phyloP scores from a whole-genome alignment of 1,140 invertebrate genomes.

The Atta colombica region DNA sequence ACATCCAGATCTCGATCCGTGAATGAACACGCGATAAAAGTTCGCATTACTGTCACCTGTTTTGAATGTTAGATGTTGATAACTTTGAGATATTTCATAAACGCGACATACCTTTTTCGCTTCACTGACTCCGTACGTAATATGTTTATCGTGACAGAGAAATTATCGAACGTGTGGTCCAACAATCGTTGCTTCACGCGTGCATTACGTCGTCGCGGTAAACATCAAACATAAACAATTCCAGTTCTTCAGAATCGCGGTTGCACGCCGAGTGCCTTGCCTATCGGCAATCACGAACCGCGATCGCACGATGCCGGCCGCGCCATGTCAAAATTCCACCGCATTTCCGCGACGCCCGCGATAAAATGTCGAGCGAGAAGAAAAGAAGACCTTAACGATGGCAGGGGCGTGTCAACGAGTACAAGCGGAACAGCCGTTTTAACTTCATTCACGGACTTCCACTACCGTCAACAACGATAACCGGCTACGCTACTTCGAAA shows the following conservation, averaged over 20 bases:
- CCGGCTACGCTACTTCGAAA: background rate
- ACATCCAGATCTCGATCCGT: background rate
- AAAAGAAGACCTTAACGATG: constrained; percentile 5
- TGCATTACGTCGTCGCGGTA: background rate
- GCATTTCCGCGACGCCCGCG: constrained; percentile 66
- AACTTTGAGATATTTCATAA: constrained; percentile 18
- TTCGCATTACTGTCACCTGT: constrained; percentile 13
- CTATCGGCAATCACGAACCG: constrained; percentile 24
- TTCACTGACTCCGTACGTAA: constrained; percentile 30
- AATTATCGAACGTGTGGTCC: background rate
- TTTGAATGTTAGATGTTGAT: constrained; percentile 23
- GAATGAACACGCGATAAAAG: constrained; percentile 28
- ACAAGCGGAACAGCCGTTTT: background rate
- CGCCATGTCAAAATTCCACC: constrained; percentile 54
- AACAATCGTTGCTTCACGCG: background rate
- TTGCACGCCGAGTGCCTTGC: background rate
- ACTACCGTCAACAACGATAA: background rate
- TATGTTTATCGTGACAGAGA: constrained; percentile 50
- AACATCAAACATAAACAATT: background rate
- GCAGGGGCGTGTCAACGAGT: constrained; percentile 53
- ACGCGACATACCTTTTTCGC: constrained; percentile 36
- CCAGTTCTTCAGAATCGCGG: background rate
- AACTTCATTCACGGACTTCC: constrained; percentile 40
- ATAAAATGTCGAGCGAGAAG: constrained; percentile 41
- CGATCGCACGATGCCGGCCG: constrained; percentile 32